Evolutionary conservation across 1,140 invertebrate genomes (phyloP), one percentile per base, ranked within the genome.

Genomic region (Tribolium castaneum): DNA sequence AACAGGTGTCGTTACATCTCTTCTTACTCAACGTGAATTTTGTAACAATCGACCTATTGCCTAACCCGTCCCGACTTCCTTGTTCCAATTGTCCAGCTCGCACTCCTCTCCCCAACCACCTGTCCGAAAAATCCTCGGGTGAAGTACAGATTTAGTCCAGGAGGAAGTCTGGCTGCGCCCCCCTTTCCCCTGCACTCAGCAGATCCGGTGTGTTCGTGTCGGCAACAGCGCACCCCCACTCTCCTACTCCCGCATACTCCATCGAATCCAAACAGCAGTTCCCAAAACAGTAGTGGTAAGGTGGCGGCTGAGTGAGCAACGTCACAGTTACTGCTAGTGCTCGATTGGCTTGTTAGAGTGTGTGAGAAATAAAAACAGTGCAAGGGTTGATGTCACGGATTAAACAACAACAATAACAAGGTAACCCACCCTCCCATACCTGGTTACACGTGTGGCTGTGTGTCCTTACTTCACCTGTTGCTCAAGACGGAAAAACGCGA

Each of bases 231-330:
- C 51, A 70, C 79, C 75, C 30, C 78, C 73, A 74, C 76, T 72
- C 50, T 74, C 75, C 59, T 70, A 80, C 83, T 81, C 83, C 83
- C 83, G 78, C 82, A 82, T 78, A 81, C 50, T 50, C 76, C 54
- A 56, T 14, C 70, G 59, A 76, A 75, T 25, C 70, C 71, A 80
- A 82, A 82, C 81, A 83, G 79, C 81, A 83, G 79, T 80, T 77
- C 56, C 70, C 81, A 81, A 66, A 82, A 83, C 83, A 82, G 82
- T 83, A 84, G 84, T 84, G 83, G 84, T 85, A 85, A 85, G 84
- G 84, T 85, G 84, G 78, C 84, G 74, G 82, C 82, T 82, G 74
- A 30, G 25, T 76, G 45, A 74, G 71, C 78, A 81, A 79, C 71
- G 84, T 83, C 84, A 84, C 84, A 85, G 84, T 85, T 85, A 85